These are phyloP conservation scores for Fregata magnificens DNA, from an alignment of 2,113 vertebrate species.

Conservation along the genomic window DNA sequence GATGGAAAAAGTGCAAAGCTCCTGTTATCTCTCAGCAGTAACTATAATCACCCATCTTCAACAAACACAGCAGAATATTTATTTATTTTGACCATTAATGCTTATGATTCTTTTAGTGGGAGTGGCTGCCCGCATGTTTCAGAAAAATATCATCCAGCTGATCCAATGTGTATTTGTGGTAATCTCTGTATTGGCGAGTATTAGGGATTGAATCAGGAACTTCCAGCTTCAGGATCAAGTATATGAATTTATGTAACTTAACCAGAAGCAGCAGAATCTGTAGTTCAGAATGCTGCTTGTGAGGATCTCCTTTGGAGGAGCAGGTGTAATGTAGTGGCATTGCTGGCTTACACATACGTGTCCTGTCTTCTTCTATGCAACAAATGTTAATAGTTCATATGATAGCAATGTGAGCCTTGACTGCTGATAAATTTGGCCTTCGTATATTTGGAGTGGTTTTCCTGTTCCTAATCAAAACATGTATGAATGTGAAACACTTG, in stretches of 20 bases:
- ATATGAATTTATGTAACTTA: not conserved
- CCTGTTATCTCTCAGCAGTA: not conserved
- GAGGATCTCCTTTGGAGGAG: not conserved
- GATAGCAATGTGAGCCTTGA: not conserved
- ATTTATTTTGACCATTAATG: not conserved
- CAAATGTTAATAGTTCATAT: not conserved
- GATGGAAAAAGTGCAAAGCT: not conserved
- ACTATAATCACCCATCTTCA: not conserved
- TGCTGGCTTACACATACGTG: not conserved
- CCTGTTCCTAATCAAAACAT: not conserved
- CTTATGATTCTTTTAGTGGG: not conserved
- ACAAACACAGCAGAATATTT: not conserved
- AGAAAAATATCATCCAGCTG: not conserved
- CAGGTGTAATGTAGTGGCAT: not conserved
- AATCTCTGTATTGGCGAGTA: not conserved
- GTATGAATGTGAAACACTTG: not conserved
- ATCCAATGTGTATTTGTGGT: not conserved
- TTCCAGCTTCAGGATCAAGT: not conserved
- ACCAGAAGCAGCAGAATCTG: not conserved
- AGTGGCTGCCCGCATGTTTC: not conserved
- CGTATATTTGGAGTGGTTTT: not conserved
- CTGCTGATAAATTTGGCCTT: not conserved
- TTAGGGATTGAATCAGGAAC: not conserved
- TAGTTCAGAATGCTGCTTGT: not conserved
- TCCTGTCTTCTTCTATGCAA: not conserved